Evolutionary conservation across 53 echinoderm and acorn worm genomes (phyloP).

Genomic region (Luidia sarsii): DNA sequence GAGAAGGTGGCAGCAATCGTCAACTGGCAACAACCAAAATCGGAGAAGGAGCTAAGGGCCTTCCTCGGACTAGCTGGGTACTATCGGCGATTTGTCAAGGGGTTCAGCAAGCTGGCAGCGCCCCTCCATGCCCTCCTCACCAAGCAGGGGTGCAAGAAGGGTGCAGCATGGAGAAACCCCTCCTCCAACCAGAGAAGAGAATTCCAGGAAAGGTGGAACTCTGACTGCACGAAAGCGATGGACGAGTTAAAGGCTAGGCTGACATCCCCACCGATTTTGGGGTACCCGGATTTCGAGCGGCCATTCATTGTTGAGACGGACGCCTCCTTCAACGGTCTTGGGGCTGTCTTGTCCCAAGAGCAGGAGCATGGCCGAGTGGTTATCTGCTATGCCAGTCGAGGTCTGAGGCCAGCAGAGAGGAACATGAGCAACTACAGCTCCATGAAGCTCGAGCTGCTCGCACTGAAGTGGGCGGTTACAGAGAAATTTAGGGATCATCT

Average conservation of each 20-base stretch:
- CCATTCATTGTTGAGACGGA: slow-evolving; percentile 49
- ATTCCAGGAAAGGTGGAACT: no score
- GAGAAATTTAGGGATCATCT: slow-evolving; percentile 35
- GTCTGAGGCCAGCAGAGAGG: slow-evolving; percentile 5
- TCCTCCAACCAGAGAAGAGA: no score
- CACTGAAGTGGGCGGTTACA: no score
- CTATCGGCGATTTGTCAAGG: neutral
- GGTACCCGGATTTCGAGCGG: slow-evolving; percentile 29
- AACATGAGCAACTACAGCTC: slow-evolving; percentile 42
- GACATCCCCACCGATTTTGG: slow-evolving; percentile 27
- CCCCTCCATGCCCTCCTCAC: neutral
- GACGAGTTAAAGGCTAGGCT: neutral
- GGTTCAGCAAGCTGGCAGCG: neutral
- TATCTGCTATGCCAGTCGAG: slow-evolving; percentile 31
- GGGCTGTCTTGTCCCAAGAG: no score
- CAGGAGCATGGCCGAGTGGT: slow-evolving; percentile 32
- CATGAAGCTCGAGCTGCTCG: slow-evolving; percentile 42
- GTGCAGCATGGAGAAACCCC: no score
- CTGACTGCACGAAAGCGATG: neutral
- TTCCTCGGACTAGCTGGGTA: slow-evolving; percentile 11
- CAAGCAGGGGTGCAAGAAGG: no score
- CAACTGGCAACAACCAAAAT: slow-evolving; percentile 2
- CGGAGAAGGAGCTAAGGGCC: neutral
- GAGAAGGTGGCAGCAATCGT: neutral
- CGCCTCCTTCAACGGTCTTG: no score